Evolutionary conservation across 2,797 vertebrate genomes (phyloP), one percentile per base, ranked within the genome.

Genomic region (Aulostomus chinensis): DNA sequence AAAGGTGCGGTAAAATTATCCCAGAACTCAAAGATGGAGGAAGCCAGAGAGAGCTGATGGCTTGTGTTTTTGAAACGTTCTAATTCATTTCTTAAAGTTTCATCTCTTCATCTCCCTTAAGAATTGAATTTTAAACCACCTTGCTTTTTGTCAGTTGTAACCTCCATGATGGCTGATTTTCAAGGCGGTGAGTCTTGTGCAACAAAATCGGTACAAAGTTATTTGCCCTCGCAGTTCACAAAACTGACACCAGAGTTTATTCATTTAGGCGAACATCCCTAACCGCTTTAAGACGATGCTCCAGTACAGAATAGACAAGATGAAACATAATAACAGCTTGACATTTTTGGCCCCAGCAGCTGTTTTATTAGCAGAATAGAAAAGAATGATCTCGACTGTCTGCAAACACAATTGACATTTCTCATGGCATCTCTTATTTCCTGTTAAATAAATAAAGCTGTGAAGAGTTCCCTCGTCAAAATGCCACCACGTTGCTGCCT

Each of bases 1-100:
- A 68, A 28, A 60, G 60, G 61, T 52, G 25, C 1, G 5, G 37
- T 8, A 7, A 48, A 53, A 37, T 18, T 42, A 63, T 42, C 32
- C 20, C n/a, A 13, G 16, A 37, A 39, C 26, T 39, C 21, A 5
- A 5, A 24, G 20, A n/a, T 4, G 5, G 14, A 41, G 9, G 12
- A 41, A 45, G 18, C 1, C 1, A 2, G 10, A 1, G 7, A 7
- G 7, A 5, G 11, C 40, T 55, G 26, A 33, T 5, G 1, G 20
- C 5, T 28, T n/a, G 2, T 24, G 25, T 13, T 16, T 30, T 29
- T 50, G 15, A 43, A 62, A 56, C 12, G 34, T 39, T 16, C 15
- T 41, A 36, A 34, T 59, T 45, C 20, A 37, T 15, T 34, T 51
- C 9, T 26, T 32, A 1, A 39, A 22, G 12, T n/a, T 45, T 29